Base-by-base conservation (phyloP, 2,797 vertebrate genomes). In the Gila robusta region DNA sequence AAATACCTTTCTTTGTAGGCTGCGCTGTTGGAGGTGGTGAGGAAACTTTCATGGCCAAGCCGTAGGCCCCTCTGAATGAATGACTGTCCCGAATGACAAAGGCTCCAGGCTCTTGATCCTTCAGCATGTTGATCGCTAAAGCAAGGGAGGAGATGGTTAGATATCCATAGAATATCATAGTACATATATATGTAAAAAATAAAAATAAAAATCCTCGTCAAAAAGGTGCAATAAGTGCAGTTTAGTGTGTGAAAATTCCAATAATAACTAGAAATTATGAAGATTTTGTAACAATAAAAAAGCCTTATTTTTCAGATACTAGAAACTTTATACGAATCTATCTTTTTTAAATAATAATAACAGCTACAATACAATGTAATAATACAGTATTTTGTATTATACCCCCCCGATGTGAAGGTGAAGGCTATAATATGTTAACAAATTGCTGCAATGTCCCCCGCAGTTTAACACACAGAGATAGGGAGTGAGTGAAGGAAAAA, bases 61-160 rank as follows among this genome's bases (percentile, higher is more conserved):
- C 98, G 0, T 99, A 99, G 81, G 98, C 98, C 52, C 98, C 98
- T 39, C 97, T 96, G 94, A 99, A 99, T 1, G 98, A 99, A 94
- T 99, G 98, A 86, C 98, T 99, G 94, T 99, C 98, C 7, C 98
- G 97, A 52, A 99, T 99, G 59, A 99, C 97, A 86, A 99, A 99
- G 89, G 98, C 97, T n/a, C 98, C 98, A 0, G 98, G 98, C 83
- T 99, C 97, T 81, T 95, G 94, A 91, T 99, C 98, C 89, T 96
- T 97, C 89, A 99, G 94, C 88, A 99, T 92, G 16, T 95, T 91
- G 0, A 99, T 99, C 62, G 98, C 98, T 99, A 84, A 37, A 49
- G 59, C 0, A 1, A 59, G 14, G 49, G 16, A 87, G 52, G 77
- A 69, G 47, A 14, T 3, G 2, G 47, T 86, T 47, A 47, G 44